These are phyloP conservation scores for Proales similis DNA, from an alignment of 1,140 invertebrate genomes.

Conservation along the genomic window DNA sequence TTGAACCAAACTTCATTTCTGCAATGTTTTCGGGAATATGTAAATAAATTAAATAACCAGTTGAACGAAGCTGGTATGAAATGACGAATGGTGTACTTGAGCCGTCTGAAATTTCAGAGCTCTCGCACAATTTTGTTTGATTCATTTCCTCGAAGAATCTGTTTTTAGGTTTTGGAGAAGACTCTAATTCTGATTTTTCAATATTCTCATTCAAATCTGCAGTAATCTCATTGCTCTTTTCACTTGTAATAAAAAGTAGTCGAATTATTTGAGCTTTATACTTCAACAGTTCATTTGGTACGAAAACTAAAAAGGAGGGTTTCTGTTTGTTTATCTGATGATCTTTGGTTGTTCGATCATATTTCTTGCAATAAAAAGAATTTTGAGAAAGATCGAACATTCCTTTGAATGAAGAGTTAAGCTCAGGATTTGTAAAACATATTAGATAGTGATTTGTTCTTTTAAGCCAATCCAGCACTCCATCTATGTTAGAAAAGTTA, in stretches of 20 bases:
- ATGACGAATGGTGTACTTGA: not conserved
- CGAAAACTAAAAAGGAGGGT: constrained; percentile 34
- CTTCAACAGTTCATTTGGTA: constrained; percentile 25
- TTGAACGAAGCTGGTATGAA: not conserved
- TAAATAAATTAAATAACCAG: constrained; percentile 5
- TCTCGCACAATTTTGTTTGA: too few relatives aligned
- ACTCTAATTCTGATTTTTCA: too few relatives aligned
- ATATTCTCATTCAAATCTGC: too few relatives aligned
- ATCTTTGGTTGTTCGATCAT: too few relatives aligned
- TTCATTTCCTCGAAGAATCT: too few relatives aligned
- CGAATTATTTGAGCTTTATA: constrained; percentile 18
- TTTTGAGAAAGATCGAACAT: too few relatives aligned
- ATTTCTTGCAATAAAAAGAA: too few relatives aligned
- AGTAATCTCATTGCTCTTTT: too few relatives aligned
- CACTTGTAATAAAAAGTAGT: constrained; percentile 10
- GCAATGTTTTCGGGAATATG: not conserved
- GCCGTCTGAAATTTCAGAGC: not conserved
- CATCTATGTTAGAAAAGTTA: not conserved
- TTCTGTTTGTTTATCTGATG: too few relatives aligned
- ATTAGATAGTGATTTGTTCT: constrained; percentile 5
- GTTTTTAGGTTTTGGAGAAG: too few relatives aligned
- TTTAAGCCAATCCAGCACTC: not conserved
- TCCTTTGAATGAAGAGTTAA: not conserved
- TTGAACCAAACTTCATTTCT: too few relatives aligned
- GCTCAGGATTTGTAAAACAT: constrained; percentile 18